Conservation (phyloP, 1,140 invertebrate species). For the Papilio helenus region DNA sequence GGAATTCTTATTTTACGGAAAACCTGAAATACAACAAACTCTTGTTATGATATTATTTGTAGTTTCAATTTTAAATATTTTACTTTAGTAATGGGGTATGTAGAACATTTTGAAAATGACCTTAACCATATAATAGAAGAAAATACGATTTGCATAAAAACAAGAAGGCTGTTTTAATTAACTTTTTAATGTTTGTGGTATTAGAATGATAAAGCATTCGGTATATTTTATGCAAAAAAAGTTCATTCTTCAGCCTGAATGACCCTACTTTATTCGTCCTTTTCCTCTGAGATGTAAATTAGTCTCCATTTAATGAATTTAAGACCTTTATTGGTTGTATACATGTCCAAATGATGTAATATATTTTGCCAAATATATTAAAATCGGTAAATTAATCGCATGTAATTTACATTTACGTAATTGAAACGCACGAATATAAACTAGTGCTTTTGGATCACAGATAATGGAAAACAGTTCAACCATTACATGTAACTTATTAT, state of each 20-base stretch:
- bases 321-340: slow-evolving; percentile 9
- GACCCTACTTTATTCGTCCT: slow-evolving; percentile 23
- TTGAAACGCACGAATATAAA: neutral
- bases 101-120: neutral
- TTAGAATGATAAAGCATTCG: slow-evolving; percentile 23
- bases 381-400: neutral
- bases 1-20: neutral
- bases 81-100: neutral
- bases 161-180: slow-evolving; percentile 12
- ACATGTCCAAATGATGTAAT: neutral
- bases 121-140: neutral
- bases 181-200: slow-evolving; percentile 26
- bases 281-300: slow-evolving; percentile 25
- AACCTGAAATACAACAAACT: neutral
- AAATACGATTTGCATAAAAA: slow-evolving; percentile 4
- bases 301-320: slow-evolving; percentile 10
- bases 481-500: neutral
- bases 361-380: neutral
- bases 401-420: neutral
- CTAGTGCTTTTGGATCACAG: neutral
- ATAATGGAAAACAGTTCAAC: slow-evolving; percentile 2
- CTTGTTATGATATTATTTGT: neutral
- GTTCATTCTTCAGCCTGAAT: slow-evolving; percentile 9
- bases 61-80: neutral
- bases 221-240: slow-evolving; percentile 30